phyloP scores from a whole-genome alignment of 1,140 invertebrate species.

The Pectinophora gossypiella region DNA sequence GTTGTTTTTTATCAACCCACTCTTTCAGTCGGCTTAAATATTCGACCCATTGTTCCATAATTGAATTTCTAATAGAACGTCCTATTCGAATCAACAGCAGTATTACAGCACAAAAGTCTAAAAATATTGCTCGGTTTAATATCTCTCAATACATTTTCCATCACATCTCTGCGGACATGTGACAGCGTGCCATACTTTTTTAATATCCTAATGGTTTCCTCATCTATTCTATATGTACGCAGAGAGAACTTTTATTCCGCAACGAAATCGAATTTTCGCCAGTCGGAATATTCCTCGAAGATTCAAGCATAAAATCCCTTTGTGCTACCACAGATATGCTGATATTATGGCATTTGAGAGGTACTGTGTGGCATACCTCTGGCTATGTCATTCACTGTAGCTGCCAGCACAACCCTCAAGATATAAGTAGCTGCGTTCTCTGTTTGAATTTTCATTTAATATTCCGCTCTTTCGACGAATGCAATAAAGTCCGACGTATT shows the following conservation, averaged over 20 bases:
- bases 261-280: constrained; percentile 33
- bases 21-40: too few relatives aligned
- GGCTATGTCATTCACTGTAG: background rate
- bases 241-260: constrained; percentile 22
- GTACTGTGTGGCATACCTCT: constrained; percentile 22
- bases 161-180: background rate
- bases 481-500: too few relatives aligned
- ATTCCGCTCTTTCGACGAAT: background rate
- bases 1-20: too few relatives aligned
- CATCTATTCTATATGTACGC: constrained; percentile 1
- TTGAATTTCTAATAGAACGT: too few relatives aligned
- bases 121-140: too few relatives aligned
- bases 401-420: background rate
- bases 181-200: constrained; percentile 5
- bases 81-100: too few relatives aligned
- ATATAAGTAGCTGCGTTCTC: background rate
- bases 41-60: too few relatives aligned
- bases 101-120: too few relatives aligned
- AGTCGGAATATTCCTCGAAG: constrained; percentile 34
- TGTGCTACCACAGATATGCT: constrained; percentile 33
- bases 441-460: background rate
- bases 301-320: constrained; percentile 36
- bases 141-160: too few relatives aligned
- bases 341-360: constrained; percentile 34
- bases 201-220: constrained; percentile 20